Base-by-base conservation (phyloP, 2,113 vertebrate species). In the Globicephala melas region DNA sequence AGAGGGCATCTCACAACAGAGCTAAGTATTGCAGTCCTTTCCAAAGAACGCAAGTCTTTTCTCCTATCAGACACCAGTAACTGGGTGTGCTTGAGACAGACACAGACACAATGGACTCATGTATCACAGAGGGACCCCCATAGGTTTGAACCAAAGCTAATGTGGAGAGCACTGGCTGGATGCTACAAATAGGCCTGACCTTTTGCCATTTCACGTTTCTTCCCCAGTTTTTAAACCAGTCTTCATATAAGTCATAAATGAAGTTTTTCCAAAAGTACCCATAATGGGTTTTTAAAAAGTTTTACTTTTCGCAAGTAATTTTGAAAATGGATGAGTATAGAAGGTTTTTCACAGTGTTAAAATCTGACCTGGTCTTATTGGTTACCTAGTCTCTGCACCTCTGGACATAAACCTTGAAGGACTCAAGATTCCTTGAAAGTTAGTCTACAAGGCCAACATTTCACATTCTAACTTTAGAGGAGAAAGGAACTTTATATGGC, bases 381-480 rank as follows among this genome's bases (percentile, higher is more conserved):
- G 50, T 92, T 94, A 58, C 41, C 8, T 58, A 33, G 41, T n/a
- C 41, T 79, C 4, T 38, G 31, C 1, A 38, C 8, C 62, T 44
- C 36, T 86, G 58, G 60, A 67, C 44, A 76, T 18, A 80, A 85
- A 63, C 47, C 8, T 47, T 47, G 62, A 91, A 50, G 53, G 44
- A 65, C 50, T 95, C 60, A 65, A 53, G 0, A 1, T 53, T 18
- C 53, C 53, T 53, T 53, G 88, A 47, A 96, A 94, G 91, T 91
- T n/a, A 63, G 55, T 50, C 47, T 80, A 62, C 41, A 94, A 93
- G 77, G 55, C 55, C 53, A 80, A 90, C n/a, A 62, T 17, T 94
- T 77, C 65, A 67, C 62, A 91, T 73, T 80, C 55, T 70, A 93
- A 97, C 71, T 94, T 96, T 95, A 91, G 93, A 95, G 82, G 89